A percentile compares a stretch with the other conserved stretches of the same genome.
Conservation (phyloP, 2,888 invertebrate genomes). For the Linyphia triangularis region DNA sequence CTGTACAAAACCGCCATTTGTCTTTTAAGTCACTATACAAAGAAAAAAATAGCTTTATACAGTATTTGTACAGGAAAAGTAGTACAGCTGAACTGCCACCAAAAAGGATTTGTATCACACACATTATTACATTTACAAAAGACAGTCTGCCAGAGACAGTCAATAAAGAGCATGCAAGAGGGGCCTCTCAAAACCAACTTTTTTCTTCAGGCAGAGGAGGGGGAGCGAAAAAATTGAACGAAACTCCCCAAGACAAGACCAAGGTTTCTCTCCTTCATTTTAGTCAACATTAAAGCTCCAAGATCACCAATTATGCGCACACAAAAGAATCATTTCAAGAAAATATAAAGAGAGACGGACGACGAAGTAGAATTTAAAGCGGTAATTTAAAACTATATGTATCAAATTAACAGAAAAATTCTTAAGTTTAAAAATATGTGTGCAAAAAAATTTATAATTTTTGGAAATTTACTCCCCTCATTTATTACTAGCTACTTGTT, state of each 20-base stretch:
- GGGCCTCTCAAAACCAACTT: not conserved
- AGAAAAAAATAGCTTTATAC: conserved; percentile 76
- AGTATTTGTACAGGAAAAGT: conserved; percentile 74
- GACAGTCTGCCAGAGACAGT: conserved; percentile 56
- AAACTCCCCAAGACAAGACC: not conserved
- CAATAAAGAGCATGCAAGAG: conserved; percentile 55
- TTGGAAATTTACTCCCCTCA: too few species aligned
- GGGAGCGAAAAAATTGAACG: not conserved
- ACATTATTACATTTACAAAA: conserved; percentile 18
- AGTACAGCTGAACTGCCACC: conserved; percentile 66
- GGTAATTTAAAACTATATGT: too few species aligned
- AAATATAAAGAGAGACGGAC: too few species aligned
- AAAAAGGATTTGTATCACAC: conserved; percentile 44
- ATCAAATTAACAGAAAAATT: too few species aligned
- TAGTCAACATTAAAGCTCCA: too few species aligned
- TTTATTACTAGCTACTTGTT: too few species aligned
- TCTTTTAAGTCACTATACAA: conserved; percentile 70
- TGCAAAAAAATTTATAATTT: too few species aligned
- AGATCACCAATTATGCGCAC: too few species aligned
- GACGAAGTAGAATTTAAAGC: too few species aligned
- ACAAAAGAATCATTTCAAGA: too few species aligned
- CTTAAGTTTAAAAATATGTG: too few species aligned
- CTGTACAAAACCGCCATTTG: conserved; percentile 74
- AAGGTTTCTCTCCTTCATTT: not conserved
- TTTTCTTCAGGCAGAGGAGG: conserved; percentile 27